A percentile compares a stretch with the other conserved stretches of the same genome.
phyloP scores from a whole-genome alignment of 2,888 invertebrate genomes.

The Gastracanthus pulcherrimus region DNA sequence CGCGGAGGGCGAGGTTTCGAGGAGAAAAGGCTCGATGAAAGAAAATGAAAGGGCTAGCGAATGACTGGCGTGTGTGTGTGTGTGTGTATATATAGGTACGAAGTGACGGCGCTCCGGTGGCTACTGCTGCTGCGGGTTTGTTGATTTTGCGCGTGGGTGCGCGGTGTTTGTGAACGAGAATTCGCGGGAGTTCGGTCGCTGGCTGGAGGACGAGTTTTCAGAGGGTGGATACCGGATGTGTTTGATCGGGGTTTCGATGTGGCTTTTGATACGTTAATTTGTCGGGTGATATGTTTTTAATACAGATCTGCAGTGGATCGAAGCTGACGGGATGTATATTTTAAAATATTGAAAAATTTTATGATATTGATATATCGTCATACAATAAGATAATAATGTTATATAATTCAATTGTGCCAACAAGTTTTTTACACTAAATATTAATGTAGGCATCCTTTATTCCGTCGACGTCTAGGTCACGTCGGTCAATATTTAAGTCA shows the following conservation, averaged over 20 bases:
- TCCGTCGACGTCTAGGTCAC: too few species aligned
- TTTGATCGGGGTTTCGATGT: neutral
- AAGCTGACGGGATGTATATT: too few species aligned
- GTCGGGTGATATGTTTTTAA: neutral
- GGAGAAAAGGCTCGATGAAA: neutral
- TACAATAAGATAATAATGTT: too few species aligned
- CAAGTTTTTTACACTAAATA: too few species aligned
- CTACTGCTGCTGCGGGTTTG: neutral
- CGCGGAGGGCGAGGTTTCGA: neutral
- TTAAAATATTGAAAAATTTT: too few species aligned
- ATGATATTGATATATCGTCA: too few species aligned
- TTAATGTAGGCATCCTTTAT: too few species aligned
- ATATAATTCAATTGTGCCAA: too few species aligned
- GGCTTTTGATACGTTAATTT: neutral
- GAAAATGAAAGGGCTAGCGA: neutral
- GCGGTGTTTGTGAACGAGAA: slow-evolving; percentile 11
- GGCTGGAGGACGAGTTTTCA: neutral
- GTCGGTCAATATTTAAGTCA: too few species aligned
- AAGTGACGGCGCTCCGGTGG: too few species aligned
- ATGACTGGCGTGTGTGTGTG: too few species aligned
- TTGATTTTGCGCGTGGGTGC: slow-evolving; percentile 9
- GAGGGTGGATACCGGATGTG: neutral
- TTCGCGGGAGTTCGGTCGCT: slow-evolving; percentile 22
- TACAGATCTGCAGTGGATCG: neutral
- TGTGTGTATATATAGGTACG: too few species aligned